Evolutionary conservation across 2,888 invertebrate genomes (phyloP), one percentile per base, ranked within the genome.

Genomic region (Platypus cylindrus): DNA sequence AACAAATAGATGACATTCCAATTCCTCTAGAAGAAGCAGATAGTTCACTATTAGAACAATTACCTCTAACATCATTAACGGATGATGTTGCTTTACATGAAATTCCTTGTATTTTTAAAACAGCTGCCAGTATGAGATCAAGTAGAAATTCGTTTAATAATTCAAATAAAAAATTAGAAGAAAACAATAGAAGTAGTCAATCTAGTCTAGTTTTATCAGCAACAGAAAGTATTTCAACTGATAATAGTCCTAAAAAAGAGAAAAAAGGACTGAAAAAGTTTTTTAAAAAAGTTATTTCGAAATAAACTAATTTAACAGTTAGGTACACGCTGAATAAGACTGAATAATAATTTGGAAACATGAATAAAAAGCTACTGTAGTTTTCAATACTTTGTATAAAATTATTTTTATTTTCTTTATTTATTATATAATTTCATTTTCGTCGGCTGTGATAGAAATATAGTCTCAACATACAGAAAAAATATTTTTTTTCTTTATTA

Each of bases 181-280:
- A 34, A 12, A n/a, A n/a, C n/a, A 24, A 25, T 7, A 16, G 25
- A 11, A 31, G 15, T 14, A 34, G 38, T 23, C 29, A 38, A 18
- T 20, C 41, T 16, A 38, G 35, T 12, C 37, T 35, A 11, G 35
- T 36, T 2, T 35, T 32, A 29, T 30, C 38, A n/a, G 3, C 29
- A 8, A 38, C 30, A 9, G 41, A 36, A n/a, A 41, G 38, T 22
- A 22, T 38, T 5, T 32, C 23, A 3, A 34, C 30, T 25, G 20
- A 14, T 13, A 30, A 44, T 16, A 61, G 46, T 43, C 55, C 51
- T 20, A 66, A 64, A 40, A 75, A 74, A 50, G 64, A 65, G 44
- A 73, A 71, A 51, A 80, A 76, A 50, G 74, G 75, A 53, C 68
- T 85, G 46, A 82, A 77, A 58, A 78, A 76, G 62, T 74, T 84